phyloP scores from a whole-genome alignment of 2,113 vertebrate species.

The Hirundichthys speculiger region DNA sequence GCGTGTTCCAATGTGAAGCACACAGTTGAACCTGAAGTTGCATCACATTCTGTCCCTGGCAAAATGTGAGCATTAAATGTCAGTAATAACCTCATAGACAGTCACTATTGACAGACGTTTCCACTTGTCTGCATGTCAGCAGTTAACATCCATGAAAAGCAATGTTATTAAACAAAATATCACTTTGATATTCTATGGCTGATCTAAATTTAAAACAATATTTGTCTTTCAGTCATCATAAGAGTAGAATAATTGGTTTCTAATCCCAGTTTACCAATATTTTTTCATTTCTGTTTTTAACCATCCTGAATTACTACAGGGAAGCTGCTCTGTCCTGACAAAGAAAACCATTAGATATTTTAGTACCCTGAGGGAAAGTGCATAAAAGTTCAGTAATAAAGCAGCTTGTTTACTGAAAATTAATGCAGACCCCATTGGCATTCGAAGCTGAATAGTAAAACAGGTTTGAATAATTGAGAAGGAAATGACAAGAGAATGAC shows the following conservation, averaged over 20 bases:
- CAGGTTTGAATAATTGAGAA: conserved; percentile 39
- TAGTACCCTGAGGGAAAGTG: background rate
- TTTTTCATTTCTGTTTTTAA: conserved; percentile 1
- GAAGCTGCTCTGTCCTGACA: conserved; percentile 27
- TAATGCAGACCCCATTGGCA: conserved; percentile 30
- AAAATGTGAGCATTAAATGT: conserved; percentile 35
- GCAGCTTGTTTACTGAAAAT: conserved; percentile 35
- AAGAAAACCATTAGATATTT: conserved; percentile 22
- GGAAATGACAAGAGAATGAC: conserved; percentile 31
- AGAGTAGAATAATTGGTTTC: background rate
- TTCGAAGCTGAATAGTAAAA: conserved; percentile 26
- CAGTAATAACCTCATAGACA: conserved; percentile 23
- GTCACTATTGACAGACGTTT: conserved; percentile 21
- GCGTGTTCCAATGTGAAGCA: conserved; percentile 18
- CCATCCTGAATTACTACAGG: conserved; percentile 15
- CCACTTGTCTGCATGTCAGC: background rate
- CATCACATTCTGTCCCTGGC: conserved; percentile 25
- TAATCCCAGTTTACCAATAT: conserved; percentile 5
- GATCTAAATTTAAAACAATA: background rate
- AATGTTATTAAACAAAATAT: background rate
- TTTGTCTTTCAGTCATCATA: conserved; percentile 8
- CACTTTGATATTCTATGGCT: conserved; percentile 1
- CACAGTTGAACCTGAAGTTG: conserved; percentile 26
- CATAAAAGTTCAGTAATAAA: conserved; percentile 35
- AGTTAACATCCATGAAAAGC: background rate